Evolutionary conservation across 2,113 vertebrate genomes (phyloP).

Genomic region (Cryptotis parvus): DNA sequence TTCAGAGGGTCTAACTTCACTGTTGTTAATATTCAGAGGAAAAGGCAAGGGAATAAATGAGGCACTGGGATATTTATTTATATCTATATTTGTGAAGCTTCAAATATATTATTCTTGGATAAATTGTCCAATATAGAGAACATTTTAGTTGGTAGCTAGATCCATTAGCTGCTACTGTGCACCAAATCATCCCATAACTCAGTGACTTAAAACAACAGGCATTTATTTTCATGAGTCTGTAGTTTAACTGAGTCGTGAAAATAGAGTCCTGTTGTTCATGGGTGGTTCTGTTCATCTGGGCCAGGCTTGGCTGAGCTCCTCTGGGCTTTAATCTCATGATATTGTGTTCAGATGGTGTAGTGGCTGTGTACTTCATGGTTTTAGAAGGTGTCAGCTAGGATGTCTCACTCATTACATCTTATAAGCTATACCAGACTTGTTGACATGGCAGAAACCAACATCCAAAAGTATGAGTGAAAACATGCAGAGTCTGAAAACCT

Average conservation of each 20-base stretch:
- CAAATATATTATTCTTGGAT: neutral
- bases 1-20: neutral
- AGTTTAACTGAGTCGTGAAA: neutral
- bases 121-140: neutral
- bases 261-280: too few relatives aligned
- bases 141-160: neutral
- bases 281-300: neutral
- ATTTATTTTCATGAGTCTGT: neutral
- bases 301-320: neutral
- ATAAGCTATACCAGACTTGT: neutral
- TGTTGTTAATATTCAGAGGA: slow-evolving; percentile 15
- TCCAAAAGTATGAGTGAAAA: too few relatives aligned
- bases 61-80: neutral
- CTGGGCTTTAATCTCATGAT: neutral
- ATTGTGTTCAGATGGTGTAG: neutral
- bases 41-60: neutral
- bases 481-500: too few relatives aligned
- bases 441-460: neutral
- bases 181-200: neutral
- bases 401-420: neutral
- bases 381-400: neutral
- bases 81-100: neutral
- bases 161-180: neutral
- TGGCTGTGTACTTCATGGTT: neutral
- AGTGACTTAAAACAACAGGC: neutral